These are phyloP conservation scores for Choloepus hoffmanni DNA, from an alignment of 2,113 vertebrate species.

Conservation along the genomic window DNA sequence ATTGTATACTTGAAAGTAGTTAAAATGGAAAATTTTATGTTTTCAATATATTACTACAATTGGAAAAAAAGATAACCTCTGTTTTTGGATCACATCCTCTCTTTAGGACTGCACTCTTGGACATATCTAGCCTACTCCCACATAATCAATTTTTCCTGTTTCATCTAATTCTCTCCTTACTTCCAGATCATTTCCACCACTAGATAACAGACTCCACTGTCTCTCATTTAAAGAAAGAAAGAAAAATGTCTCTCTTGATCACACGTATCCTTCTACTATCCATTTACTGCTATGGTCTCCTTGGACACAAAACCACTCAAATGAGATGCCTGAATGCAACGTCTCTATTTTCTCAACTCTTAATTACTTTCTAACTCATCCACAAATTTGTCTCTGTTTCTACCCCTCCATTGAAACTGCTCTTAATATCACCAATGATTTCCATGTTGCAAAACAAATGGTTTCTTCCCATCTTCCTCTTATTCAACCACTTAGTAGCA, in stretches of 20 bases:
- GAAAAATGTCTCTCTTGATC: neutral
- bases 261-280: neutral
- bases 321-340: neutral
- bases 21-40: neutral
- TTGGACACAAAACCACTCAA: conserved; percentile 17
- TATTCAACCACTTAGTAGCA: neutral
- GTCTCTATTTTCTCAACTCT: neutral
- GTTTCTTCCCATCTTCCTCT: neutral
- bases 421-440: neutral
- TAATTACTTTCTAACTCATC: neutral
- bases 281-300: neutral
- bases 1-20: neutral
- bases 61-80: neutral
- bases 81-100: neutral
- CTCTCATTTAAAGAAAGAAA: neutral
- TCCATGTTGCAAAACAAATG: neutral
- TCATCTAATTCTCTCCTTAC: neutral
- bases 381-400: neutral
- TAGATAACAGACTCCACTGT: neutral
- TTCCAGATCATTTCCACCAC: neutral
- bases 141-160: neutral
- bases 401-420: neutral
- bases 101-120: neutral
- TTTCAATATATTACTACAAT: neutral
- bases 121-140: neutral